These are phyloP conservation scores for Heteromyza rotundicornis DNA, from an alignment of 2,888 invertebrate genomes.

Conservation along the genomic window DNA sequence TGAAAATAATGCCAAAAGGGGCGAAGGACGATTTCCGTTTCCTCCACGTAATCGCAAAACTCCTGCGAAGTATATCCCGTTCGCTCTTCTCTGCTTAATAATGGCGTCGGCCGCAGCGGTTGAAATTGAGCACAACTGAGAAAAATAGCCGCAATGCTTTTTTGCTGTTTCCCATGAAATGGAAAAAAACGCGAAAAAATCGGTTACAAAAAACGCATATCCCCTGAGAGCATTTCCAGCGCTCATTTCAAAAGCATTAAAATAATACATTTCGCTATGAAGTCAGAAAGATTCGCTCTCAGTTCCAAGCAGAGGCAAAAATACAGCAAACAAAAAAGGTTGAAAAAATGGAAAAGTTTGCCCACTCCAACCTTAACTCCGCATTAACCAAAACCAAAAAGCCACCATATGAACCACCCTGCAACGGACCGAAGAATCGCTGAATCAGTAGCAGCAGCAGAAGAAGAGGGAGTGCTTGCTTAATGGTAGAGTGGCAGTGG, in stretches of 20 bases:
- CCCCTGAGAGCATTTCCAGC: constrained; percentile 32
- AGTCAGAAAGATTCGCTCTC: neutral
- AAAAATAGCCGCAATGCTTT: too few species aligned
- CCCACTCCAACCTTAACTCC: constrained; percentile 34
- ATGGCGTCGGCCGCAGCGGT: constrained; percentile 23
- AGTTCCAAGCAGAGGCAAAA: constrained; percentile 5
- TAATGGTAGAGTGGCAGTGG: neutral
- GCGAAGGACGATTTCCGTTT: neutral
- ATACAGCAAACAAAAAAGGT: neutral
- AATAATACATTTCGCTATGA: constrained; percentile 28
- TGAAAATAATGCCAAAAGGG: constrained; percentile 5
- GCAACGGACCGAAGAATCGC: neutral
- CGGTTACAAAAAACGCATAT: constrained; percentile 10
- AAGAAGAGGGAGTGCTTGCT: neutral
- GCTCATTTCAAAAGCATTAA: constrained; percentile 41
- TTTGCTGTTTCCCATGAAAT: too few species aligned
- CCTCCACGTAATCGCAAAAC: neutral
- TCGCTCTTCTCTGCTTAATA: neutral
- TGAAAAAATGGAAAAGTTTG: neutral
- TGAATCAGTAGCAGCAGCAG: neutral
- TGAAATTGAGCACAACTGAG: constrained; percentile 18
- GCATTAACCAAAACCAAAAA: constrained; percentile 33
- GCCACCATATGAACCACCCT: constrained; percentile 28
- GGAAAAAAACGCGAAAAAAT: neutral
- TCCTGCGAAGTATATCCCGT: neutral